Percentiles rank a stretch among this genome's conserved stretches.
These are phyloP conservation scores for Drosophila borealis DNA, from an alignment of 2,888 invertebrate species.

Conservation along the genomic window DNA sequence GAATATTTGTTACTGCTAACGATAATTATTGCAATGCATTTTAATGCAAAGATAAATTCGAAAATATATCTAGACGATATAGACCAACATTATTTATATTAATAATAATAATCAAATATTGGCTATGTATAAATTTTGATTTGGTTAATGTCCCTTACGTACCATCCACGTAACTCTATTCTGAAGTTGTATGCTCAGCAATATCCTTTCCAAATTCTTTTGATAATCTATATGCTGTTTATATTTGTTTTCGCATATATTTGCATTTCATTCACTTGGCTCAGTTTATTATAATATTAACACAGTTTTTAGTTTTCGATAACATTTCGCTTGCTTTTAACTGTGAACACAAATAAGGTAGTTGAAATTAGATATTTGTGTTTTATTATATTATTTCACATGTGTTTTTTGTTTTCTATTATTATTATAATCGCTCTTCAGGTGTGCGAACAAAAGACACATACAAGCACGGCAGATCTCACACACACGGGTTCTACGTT, in stretches of 20 bases:
- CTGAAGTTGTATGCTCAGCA: neutral
- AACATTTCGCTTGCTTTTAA: conserved; percentile 22
- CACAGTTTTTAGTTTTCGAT: conserved; percentile 26
- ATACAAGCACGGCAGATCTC: neutral
- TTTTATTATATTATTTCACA: conserved; percentile 37
- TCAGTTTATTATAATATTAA: conserved; percentile 7
- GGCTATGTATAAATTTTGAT: neutral
- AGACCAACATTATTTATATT: neutral
- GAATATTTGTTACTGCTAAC: no score
- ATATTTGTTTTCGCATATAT: neutral
- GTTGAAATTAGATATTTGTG: conserved; percentile 33
- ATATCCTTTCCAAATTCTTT: conserved; percentile 16
- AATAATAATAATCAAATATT: neutral
- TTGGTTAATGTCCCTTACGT: conserved; percentile 21
- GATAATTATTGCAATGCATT: no score
- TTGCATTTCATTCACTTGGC: conserved; percentile 17
- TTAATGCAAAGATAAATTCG: no score
- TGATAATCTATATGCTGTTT: neutral
- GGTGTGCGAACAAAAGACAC: conserved; percentile 18
- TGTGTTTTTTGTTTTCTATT: conserved; percentile 19
- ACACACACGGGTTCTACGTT: conserved; percentile 6
- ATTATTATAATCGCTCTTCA: conserved; percentile 22
- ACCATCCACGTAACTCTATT: conserved; percentile 37
- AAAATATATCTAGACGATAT: no score
- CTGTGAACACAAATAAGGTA: conserved; percentile 45